These are phyloP conservation scores for Hypolimnas misippus DNA, from an alignment of 2,888 invertebrate species.

Conservation along the genomic window DNA sequence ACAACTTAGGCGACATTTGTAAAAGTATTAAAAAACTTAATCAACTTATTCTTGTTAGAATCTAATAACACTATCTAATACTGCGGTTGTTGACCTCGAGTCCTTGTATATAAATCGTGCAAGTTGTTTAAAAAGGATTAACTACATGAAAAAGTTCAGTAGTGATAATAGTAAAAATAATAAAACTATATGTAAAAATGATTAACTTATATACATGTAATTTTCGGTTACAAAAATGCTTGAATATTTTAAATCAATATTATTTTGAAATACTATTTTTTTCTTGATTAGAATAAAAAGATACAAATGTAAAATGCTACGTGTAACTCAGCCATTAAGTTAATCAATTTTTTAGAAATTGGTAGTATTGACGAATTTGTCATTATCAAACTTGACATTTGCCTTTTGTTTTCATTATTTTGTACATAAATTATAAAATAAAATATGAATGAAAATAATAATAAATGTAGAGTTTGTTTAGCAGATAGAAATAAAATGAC, in stretches of 20 bases:
- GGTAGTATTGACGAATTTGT: background rate
- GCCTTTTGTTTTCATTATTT: constrained; percentile 33
- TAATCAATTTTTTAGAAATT: background rate
- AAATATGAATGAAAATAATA: constrained; percentile 13
- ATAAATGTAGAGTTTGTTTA: constrained; percentile 66
- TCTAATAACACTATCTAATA: background rate
- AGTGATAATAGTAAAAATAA: background rate
- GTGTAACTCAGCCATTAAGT: background rate
- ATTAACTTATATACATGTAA: too few species aligned
- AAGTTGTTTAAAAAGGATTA: background rate
- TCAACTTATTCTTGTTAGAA: background rate
- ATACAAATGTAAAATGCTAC: background rate
- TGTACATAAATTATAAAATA: background rate
- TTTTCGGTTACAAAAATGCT: too few species aligned
- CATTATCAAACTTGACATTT: constrained; percentile 12
- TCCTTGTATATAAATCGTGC: background rate
- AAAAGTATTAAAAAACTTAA: background rate
- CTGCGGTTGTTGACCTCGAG: constrained; percentile 17
- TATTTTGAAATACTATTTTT: too few species aligned
- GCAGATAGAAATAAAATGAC: constrained; percentile 47
- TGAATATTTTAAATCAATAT: background rate
- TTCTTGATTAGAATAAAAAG: too few species aligned
- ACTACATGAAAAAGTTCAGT: background rate
- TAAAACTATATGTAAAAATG: too few species aligned
- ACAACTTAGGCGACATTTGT: constrained; percentile 61